Percentiles rank a stretch among this genome's conserved stretches.
Conservation (phyloP, 2,113 vertebrate species). For the Orientallactaga bullata region DNA sequence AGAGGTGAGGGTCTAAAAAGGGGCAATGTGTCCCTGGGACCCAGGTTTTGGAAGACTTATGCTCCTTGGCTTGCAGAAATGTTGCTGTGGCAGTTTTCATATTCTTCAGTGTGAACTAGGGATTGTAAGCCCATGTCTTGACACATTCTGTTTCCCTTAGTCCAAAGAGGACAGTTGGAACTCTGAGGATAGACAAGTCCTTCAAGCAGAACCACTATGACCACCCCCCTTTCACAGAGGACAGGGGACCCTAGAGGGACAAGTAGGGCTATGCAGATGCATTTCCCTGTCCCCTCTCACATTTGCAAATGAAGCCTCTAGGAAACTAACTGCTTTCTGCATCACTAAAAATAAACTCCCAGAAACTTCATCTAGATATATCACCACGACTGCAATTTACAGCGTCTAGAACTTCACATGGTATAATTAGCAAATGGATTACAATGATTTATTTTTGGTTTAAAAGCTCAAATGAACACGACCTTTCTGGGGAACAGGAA, state of each 20-base stretch:
- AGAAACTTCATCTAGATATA: constrained; percentile 82
- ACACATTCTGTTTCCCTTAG: neutral
- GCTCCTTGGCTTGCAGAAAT: neutral
- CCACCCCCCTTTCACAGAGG: neutral
- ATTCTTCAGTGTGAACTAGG: neutral
- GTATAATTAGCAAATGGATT: constrained; percentile 86
- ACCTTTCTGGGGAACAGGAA: constrained; percentile 75
- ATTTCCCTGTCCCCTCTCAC: constrained; percentile 21
- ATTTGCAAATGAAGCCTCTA: constrained; percentile 74
- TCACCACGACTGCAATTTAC: constrained; percentile 74
- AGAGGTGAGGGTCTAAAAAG: neutral
- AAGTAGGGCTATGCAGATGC: neutral
- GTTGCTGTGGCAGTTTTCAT: neutral
- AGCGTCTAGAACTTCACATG: constrained; percentile 75
- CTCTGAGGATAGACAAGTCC: neutral
- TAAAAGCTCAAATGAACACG: constrained; percentile 82
- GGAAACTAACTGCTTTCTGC: constrained; percentile 76
- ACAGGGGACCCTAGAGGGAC: neutral
- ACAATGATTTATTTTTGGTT: constrained; percentile 86
- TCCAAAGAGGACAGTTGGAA: neutral
- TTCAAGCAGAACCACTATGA: neutral
- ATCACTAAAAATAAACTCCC: constrained; percentile 81
- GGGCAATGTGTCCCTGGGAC: too few relatives aligned
- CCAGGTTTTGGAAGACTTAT: neutral
- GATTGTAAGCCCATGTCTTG: neutral